Evolutionary conservation across 2,113 vertebrate genomes (phyloP).

Genomic region (Phycodurus eques): DNA sequence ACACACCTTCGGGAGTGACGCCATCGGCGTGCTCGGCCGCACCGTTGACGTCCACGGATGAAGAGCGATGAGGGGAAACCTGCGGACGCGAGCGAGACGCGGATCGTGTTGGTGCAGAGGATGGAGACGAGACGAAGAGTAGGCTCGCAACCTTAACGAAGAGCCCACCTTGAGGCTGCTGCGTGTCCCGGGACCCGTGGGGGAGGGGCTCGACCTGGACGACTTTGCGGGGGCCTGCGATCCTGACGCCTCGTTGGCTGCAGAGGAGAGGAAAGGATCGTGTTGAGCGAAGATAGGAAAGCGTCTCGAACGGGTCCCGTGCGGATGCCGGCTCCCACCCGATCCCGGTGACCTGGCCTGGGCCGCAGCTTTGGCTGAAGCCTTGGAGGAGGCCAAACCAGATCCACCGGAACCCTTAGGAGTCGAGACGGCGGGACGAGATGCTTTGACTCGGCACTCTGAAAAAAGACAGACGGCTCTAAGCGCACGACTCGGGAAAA

Average conservation of each 20-base stretch:
- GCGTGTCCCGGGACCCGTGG: slow-evolving; percentile 84
- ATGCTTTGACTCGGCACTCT: slow-evolving; percentile 63
- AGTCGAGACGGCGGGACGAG: slow-evolving; percentile 33
- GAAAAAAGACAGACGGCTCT: not conserved
- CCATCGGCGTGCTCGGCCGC: slow-evolving; percentile 74
- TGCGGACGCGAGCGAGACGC: slow-evolving; percentile 32
- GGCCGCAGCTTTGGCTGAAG: slow-evolving; percentile 40
- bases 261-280: not conserved
- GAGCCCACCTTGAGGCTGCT: slow-evolving; percentile 81
- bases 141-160: too few species aligned
- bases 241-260: slow-evolving; percentile 83
- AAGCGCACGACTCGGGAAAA: not conserved
- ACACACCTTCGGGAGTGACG: slow-evolving; percentile 78
- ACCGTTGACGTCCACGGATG: slow-evolving; percentile 84
- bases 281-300: not conserved
- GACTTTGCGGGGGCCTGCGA: slow-evolving; percentile 83
- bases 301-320: too few species aligned
- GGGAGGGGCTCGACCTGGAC: slow-evolving; percentile 84
- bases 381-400: slow-evolving; percentile 34
- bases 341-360: slow-evolving; percentile 63
- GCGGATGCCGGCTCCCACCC: slow-evolving; percentile 38
- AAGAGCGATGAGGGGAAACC: slow-evolving; percentile 78
- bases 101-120: not conserved
- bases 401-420: slow-evolving; percentile 52
- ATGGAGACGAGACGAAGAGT: not conserved